A percentile compares a stretch with the other conserved stretches of the same genome.
Evolutionary conservation across 2,113 vertebrate species (phyloP).

Genomic region (Sinocyclocheilus anophthalmus): DNA sequence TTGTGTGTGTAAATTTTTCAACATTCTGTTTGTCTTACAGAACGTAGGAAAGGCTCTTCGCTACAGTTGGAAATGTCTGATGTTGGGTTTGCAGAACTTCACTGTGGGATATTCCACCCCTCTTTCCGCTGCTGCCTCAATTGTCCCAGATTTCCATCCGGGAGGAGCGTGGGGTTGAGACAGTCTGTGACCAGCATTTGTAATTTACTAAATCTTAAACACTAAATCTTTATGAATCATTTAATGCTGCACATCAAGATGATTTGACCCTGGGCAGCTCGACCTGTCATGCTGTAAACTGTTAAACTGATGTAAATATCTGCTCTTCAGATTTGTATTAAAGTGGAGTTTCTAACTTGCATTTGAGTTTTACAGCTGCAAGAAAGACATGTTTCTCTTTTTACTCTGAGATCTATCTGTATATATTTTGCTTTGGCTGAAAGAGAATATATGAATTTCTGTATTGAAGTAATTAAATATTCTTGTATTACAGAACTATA

Average conservation of each 20-base stretch:
- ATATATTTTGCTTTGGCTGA: background rate
- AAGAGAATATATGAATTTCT: background rate
- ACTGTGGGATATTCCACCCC: slow-evolving; percentile 83
- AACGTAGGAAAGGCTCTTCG: slow-evolving; percentile 84
- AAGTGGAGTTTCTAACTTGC: background rate
- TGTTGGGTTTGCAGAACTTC: slow-evolving; percentile 85
- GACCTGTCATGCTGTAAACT: background rate
- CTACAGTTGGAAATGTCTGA: slow-evolving; percentile 86
- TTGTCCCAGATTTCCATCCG: slow-evolving; percentile 27
- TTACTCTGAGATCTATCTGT: background rate
- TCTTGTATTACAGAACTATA: background rate
- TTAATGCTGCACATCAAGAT: background rate
- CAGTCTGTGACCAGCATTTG: background rate
- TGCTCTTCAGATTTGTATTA: background rate
- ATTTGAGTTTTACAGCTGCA: background rate
- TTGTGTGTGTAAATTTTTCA: background rate
- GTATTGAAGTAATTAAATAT: background rate
- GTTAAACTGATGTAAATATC: background rate
- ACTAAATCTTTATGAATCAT: background rate
- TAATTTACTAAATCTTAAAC: background rate
- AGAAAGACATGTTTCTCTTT: background rate
- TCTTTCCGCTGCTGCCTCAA: slow-evolving; percentile 70
- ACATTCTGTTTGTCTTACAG: slow-evolving; percentile 69
- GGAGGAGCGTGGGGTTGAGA: slow-evolving; percentile 30
- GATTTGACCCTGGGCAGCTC: background rate